Conservation (phyloP, 2,888 invertebrate species). For the Archips xylosteana region DNA sequence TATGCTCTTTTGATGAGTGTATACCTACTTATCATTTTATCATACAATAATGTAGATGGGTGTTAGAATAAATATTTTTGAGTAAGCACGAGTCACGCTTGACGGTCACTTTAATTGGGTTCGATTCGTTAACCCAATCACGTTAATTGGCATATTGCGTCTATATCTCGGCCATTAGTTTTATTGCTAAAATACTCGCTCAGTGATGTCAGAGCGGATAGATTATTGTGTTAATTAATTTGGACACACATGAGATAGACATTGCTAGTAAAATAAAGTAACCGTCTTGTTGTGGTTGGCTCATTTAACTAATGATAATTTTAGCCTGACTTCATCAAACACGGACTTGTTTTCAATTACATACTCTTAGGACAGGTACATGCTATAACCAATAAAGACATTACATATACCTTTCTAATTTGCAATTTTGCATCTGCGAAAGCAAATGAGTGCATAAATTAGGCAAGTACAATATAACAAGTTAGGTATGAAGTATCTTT, state of each 20-base stretch:
- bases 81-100: conserved; percentile 23
- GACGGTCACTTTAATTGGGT: conserved; percentile 35
- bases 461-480: too few species aligned
- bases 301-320: neutral
- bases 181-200: conserved; percentile 34
- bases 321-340: neutral
- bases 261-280: neutral
- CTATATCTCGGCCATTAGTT: conserved; percentile 31
- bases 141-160: conserved; percentile 38
- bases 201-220: conserved; percentile 27
- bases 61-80: conserved; percentile 1
- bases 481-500: too few species aligned
- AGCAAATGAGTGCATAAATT: too few species aligned
- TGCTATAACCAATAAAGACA: too few species aligned
- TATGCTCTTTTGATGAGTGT: too few species aligned
- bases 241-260: conserved; percentile 10
- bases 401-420: too few species aligned
- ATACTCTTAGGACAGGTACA: too few species aligned
- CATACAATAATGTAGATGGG: neutral
- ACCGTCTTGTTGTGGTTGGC: neutral
- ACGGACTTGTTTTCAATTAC: neutral
- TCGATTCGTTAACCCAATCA: conserved; percentile 38
- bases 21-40: neutral
- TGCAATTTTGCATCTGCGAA: too few species aligned
- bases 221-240: conserved; percentile 29